phyloP scores from a whole-genome alignment of 2,113 vertebrate genomes.

The Centrocercus urophasianus region DNA sequence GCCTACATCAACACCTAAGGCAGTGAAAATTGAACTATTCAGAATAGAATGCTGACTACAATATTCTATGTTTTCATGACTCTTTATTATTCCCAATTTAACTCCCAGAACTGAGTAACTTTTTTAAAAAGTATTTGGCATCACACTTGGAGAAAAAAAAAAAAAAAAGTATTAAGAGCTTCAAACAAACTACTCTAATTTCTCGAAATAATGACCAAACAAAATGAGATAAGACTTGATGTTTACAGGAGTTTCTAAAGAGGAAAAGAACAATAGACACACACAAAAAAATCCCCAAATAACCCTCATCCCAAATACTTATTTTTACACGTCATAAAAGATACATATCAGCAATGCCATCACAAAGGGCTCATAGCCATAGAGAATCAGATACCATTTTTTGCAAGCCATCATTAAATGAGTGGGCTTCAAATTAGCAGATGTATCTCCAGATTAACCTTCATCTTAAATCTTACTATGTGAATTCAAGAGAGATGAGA shows the following conservation, averaged over 20 bases:
- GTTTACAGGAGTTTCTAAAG: background rate
- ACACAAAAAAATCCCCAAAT: rapidly evolving
- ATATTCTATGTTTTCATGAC: background rate
- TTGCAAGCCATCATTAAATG: background rate
- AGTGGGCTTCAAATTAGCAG: background rate
- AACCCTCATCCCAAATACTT: background rate
- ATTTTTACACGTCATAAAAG: background rate
- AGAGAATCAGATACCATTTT: background rate
- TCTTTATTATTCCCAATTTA: background rate
- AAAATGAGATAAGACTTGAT: background rate
- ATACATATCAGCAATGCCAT: background rate
- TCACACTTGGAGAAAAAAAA: background rate
- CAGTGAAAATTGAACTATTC: background rate
- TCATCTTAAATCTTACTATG: background rate
- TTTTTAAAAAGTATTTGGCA: background rate
- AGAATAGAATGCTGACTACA: background rate
- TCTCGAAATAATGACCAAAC: background rate
- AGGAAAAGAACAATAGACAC: background rate
- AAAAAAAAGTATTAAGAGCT: background rate
- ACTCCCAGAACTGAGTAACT: background rate
- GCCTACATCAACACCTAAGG: background rate
- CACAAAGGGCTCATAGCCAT: background rate
- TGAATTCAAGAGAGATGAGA: background rate
- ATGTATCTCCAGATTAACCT: background rate
- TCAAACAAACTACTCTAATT: background rate